Evolutionary conservation across 2,113 vertebrate species (phyloP), one percentile per base, ranked within the genome.

Genomic region (Pelecanoides urinatrix): DNA sequence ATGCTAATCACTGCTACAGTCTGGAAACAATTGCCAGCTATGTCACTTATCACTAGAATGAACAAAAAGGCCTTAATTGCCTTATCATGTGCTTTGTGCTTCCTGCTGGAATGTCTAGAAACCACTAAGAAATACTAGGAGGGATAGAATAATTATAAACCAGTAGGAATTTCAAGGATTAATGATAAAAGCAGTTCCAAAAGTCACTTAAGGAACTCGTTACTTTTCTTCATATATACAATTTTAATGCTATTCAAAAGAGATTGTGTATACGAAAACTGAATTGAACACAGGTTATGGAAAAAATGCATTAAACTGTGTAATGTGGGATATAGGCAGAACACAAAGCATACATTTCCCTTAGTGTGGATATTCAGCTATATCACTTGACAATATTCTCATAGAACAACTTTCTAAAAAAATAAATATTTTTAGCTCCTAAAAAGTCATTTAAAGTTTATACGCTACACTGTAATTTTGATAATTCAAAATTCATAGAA

Each of bases 1-100:
- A 98, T 97, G 73, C 74, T 97, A 97, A 97, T 96, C 92, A 90
- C 61, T 74, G 77, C 38, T 86, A 93, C 45, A 50, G 77, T 44
- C 72, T 95, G 89, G 55, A 91, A 97, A 97, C 77, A 96, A 97
- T 32, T 92, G 84, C 91, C 86, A 94, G 59, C 56, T 86, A 92
- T 6, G 8, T 94, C 95, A 96, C 83, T 62, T 88, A 96, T 86
- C 91, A 80, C 79, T 20, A 88, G 77, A 91, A 94, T 77, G 70
- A 97, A 92, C 38, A 97, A 77, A 75, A 94, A 95, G 65, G 74
- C 85, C 40, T 30, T 91, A 84, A 93, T 32, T 93, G 94, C 61
- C 56, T 95, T 95, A 85, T 94, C 45, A 49, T 42, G 27, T 92
- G 56, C 61, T 75, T 92, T 70, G 59, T 78, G 49, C 38, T 92